Conservation (phyloP, 2,888 invertebrate genomes). For the Cecidostiba fungosa region DNA sequence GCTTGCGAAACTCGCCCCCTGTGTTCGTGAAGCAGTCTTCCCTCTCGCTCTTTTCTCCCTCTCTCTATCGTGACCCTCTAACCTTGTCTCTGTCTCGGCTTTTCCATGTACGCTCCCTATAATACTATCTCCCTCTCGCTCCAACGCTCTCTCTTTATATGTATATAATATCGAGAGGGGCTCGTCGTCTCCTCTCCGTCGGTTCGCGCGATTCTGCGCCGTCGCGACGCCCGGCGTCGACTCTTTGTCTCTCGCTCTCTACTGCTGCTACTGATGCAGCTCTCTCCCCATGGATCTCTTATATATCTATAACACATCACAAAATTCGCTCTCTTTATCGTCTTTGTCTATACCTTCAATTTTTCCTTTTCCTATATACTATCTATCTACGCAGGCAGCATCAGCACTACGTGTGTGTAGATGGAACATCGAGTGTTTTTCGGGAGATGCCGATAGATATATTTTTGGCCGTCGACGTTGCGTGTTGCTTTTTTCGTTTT, state of each 20-base stretch:
- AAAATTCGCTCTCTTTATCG: background rate
- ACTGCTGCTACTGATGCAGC: background rate
- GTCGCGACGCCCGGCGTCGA: slow-evolving; percentile 65
- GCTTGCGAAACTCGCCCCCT: slow-evolving; percentile 1
- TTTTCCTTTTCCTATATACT: background rate
- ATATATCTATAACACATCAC: background rate
- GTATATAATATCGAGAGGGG: slow-evolving; percentile 8
- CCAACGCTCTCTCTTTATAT: background rate
- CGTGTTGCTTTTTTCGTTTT: background rate
- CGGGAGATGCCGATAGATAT: background rate
- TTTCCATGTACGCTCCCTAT: background rate
- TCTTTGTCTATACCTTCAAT: background rate
- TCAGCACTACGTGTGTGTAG: background rate
- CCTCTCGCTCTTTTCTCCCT: background rate
- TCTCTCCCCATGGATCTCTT: background rate
- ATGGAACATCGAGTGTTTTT: slow-evolving; percentile 17
- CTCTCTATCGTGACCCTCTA: slow-evolving; percentile 8
- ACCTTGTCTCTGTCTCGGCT: slow-evolving; percentile 23
- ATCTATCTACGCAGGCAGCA: background rate
- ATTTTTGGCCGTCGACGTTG: slow-evolving; percentile 25
- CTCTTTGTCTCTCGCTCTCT: slow-evolving; percentile 61
- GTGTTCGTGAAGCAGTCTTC: background rate
- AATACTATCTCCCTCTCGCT: background rate
- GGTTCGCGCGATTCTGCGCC: slow-evolving; percentile 66
- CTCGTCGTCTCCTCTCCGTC: slow-evolving; percentile 41